A percentile compares a stretch with the other conserved stretches of the same genome.
Conservation (phyloP, 2,888 invertebrate species). For the Phyto melanocephala region DNA sequence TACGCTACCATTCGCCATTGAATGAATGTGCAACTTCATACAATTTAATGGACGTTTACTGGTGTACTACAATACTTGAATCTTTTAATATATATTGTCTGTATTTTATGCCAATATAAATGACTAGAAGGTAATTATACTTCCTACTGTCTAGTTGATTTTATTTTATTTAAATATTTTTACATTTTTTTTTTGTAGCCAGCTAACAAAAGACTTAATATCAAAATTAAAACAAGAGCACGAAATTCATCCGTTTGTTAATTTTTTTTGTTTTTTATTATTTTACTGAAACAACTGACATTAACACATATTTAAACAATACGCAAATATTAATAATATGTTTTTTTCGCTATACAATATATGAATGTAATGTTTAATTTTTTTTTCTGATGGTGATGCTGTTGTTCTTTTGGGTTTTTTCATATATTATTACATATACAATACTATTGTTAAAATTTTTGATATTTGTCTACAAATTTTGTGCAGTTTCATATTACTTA, state of each 20-base stretch:
- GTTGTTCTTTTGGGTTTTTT: not conserved
- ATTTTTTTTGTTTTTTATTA: not conserved
- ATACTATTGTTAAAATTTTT: conserved; percentile 22
- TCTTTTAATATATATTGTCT: too few relatives aligned
- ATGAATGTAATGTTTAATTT: too few relatives aligned
- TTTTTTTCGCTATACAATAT: not conserved
- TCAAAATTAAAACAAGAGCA: not conserved
- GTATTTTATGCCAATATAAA: too few relatives aligned
- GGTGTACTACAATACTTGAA: too few relatives aligned
- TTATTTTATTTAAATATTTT: not conserved
- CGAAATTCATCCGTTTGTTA: not conserved
- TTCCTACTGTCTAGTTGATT: not conserved
- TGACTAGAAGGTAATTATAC: too few relatives aligned
- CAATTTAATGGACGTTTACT: too few relatives aligned
- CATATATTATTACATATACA: not conserved
- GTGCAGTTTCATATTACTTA: not conserved
- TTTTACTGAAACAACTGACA: not conserved
- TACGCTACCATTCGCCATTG: too few relatives aligned
- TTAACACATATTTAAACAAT: not conserved
- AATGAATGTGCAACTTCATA: too few relatives aligned
- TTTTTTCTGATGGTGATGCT: not conserved
- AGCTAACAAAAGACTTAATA: not conserved
- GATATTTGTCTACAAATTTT: conserved; percentile 15
- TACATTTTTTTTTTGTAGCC: not conserved
- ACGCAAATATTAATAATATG: conserved; percentile 9